Conservation (phyloP, 2,888 invertebrate genomes). For the Tuberolachnus salignus region DNA sequence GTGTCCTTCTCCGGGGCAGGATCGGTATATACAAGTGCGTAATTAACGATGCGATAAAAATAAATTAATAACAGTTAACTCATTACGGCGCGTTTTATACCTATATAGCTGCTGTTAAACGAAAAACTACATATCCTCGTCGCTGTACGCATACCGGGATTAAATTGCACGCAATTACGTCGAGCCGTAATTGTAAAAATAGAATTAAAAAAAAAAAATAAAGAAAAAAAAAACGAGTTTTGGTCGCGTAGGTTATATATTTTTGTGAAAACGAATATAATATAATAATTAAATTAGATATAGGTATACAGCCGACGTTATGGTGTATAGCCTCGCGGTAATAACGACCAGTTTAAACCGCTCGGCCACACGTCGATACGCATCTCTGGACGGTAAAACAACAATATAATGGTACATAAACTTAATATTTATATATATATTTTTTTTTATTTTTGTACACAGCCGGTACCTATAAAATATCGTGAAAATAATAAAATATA, state of each 20-base stretch:
- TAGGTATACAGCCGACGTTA: not conserved
- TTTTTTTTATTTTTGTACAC: not conserved
- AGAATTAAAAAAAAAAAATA: no score
- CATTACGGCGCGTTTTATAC: not conserved
- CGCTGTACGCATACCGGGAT: not conserved
- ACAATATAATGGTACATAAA: not conserved
- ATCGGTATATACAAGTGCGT: not conserved
- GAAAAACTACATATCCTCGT: not conserved
- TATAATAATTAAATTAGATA: conserved; percentile 9
- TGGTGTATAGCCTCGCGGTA: no score
- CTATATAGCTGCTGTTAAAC: not conserved
- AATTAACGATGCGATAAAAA: conserved; percentile 13
- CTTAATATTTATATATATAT: not conserved
- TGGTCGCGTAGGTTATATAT: not conserved
- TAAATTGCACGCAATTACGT: conserved; percentile 32
- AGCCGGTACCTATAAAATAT: conserved; percentile 34
- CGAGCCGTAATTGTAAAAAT: not conserved
- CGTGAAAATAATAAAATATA: no score
- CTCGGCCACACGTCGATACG: not conserved
- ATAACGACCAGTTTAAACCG: no score
- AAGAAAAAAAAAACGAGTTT: conserved; percentile 15
- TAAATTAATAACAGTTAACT: not conserved
- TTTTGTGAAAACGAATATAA: conserved; percentile 22
- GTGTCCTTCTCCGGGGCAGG: not conserved
- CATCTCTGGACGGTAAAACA: conserved; percentile 11